A percentile compares a stretch with the other conserved stretches of the same genome.
phyloP scores from a whole-genome alignment of 1,140 invertebrate genomes.

The Nylanderia fulva region DNA sequence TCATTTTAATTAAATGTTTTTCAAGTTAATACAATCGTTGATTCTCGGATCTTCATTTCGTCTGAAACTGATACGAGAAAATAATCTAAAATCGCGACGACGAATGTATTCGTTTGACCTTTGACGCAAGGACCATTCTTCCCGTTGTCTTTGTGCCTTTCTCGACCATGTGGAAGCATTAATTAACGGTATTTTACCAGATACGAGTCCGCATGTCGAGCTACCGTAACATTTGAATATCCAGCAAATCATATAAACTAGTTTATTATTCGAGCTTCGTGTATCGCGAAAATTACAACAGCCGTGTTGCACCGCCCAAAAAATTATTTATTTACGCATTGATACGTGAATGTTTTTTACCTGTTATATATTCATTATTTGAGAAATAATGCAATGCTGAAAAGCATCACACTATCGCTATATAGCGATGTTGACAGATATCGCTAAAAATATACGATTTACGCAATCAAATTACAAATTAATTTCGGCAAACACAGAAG shows the following conservation, averaged over 20 bases:
- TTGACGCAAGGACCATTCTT: conserved; percentile 9
- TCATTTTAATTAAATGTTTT: not conserved
- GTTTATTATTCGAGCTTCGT: conserved; percentile 39
- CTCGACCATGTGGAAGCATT: conserved; percentile 2
- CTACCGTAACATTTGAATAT: conserved; percentile 35
- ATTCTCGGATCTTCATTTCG: not conserved
- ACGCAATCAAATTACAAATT: conserved; percentile 53
- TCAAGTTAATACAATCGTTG: not conserved
- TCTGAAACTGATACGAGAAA: not conserved
- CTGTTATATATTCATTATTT: conserved; percentile 26
- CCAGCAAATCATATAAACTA: conserved; percentile 64
- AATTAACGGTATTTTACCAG: conserved; percentile 51
- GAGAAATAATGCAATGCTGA: not conserved
- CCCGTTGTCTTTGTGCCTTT: conserved; percentile 3
- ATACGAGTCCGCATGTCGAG: conserved; percentile 22
- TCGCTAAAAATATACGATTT: conserved; percentile 32
- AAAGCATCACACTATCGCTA: not conserved
- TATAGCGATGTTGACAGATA: conserved; percentile 27
- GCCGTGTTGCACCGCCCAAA: not conserved
- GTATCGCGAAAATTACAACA: conserved; percentile 42
- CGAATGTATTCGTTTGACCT: conserved; percentile 13
- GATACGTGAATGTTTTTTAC: conserved; percentile 3
- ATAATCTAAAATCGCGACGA: conserved; percentile 13
- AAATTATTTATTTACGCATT: conserved; percentile 28
- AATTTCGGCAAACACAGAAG: conserved; percentile 43